Conservation (phyloP, 2,888 invertebrate species). For the Nemapogon koenigi region DNA sequence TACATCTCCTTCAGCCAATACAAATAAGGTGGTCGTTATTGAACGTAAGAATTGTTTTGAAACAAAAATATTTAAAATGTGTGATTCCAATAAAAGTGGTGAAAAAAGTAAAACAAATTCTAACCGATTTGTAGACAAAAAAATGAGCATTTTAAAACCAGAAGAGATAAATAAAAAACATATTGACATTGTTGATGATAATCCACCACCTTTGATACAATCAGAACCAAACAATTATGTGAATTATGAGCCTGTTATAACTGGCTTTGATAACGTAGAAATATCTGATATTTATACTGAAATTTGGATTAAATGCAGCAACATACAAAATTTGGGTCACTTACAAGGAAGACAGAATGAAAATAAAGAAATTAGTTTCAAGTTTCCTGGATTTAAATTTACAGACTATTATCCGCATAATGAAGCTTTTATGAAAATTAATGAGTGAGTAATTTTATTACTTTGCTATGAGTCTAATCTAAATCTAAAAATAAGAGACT, state of each 20-base stretch:
- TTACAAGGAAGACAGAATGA: slow-evolving; percentile 29
- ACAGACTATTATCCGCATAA: slow-evolving; percentile 32
- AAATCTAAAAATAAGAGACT: slow-evolving; percentile 1
- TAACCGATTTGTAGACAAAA: slow-evolving; percentile 14
- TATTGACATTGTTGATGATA: slow-evolving; percentile 17
- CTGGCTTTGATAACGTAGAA: not conserved
- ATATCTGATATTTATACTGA: not conserved
- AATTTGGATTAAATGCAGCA: slow-evolving; percentile 37
- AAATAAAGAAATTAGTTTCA: slow-evolving; percentile 30
- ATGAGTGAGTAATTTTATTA: slow-evolving; percentile 33
- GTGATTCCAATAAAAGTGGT: not conserved
- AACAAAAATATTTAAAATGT: not conserved
- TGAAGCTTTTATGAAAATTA: slow-evolving; percentile 38
- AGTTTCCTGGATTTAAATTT: slow-evolving; percentile 40
- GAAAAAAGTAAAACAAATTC: not conserved
- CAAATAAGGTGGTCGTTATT: no score
- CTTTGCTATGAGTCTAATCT: not conserved
- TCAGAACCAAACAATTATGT: not conserved
- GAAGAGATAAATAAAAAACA: slow-evolving; percentile 48
- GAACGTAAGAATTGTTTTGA: no score
- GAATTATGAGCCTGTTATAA: not conserved
- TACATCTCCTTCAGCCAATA: no score
- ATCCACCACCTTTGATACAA: slow-evolving; percentile 11
- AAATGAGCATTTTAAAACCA: slow-evolving; percentile 48
- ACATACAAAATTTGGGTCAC: slow-evolving; percentile 33